Evolutionary conservation across 2,888 invertebrate species (phyloP).

Genomic region (Conchocele bisecta): DNA sequence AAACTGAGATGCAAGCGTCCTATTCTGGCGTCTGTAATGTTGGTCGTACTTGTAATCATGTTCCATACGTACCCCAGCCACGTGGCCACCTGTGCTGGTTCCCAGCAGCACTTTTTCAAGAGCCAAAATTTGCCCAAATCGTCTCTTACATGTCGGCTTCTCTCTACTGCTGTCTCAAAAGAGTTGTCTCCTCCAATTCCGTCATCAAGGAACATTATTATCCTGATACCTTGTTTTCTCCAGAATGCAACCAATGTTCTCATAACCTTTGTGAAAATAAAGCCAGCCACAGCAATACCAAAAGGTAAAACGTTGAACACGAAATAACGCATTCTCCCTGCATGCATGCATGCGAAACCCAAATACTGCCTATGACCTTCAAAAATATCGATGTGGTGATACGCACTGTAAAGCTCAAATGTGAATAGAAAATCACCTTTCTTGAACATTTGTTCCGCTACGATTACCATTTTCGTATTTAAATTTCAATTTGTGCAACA

Average conservation of each 20-base stretch:
- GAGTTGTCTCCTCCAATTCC: constrained; percentile 21
- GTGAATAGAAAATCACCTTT: too few relatives aligned
- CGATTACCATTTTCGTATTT: too few relatives aligned
- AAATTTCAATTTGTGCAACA: too few relatives aligned
- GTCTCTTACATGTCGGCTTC: neutral
- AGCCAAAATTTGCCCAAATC: constrained; percentile 2
- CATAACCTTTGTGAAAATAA: constrained; percentile 43
- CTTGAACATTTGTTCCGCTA: too few relatives aligned
- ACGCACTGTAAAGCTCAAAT: too few relatives aligned
- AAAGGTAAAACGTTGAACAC: constrained; percentile 34
- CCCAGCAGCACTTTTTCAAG: constrained; percentile 27
- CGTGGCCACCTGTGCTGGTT: neutral
- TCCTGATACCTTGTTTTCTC: constrained; percentile 20
- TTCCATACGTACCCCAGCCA: constrained; percentile 21
- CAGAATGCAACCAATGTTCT: constrained; percentile 29
- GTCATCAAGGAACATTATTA: constrained; percentile 47
- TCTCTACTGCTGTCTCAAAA: constrained; percentile 4
- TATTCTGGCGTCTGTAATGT: constrained; percentile 8
- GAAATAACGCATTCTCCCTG: neutral
- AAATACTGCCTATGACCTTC: constrained; percentile 25
- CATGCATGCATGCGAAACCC: constrained; percentile 29
- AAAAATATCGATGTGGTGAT: constrained; percentile 46
- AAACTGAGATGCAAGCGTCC: too few relatives aligned
- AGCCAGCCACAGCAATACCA: constrained; percentile 35
- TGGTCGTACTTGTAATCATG: neutral